Conservation (phyloP, 2,113 vertebrate genomes). For the Larimichthys crocea region DNA sequence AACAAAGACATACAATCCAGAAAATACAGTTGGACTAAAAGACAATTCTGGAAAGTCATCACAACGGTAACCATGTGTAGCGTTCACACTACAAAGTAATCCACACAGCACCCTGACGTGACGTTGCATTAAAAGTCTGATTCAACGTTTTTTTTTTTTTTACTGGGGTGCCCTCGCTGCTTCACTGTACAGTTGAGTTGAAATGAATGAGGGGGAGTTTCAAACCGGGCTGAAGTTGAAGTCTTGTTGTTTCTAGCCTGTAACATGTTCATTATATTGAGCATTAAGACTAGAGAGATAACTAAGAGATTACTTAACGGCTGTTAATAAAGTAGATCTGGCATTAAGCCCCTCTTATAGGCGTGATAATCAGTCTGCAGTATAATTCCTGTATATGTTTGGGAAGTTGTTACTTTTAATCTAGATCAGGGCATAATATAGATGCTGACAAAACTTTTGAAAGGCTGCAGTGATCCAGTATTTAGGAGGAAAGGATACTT, state of each 20-base stretch:
- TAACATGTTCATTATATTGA: neutral
- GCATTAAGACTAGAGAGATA: neutral
- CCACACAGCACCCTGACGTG: neutral
- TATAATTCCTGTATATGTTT: constrained; percentile 8
- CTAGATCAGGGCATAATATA: neutral
- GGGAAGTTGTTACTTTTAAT: constrained; percentile 6
- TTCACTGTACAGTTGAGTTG: neutral
- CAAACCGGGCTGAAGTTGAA: neutral
- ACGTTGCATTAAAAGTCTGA: neutral
- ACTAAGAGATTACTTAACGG: constrained; percentile 2
- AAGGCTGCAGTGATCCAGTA: neutral
- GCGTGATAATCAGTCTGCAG: neutral
- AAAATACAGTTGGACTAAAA: neutral
- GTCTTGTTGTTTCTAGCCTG: neutral
- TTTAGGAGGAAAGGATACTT: neutral
- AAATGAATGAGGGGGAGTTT: neutral
- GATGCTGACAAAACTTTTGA: neutral
- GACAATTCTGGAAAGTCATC: neutral
- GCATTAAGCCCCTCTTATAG: constrained; percentile 6
- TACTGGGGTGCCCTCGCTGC: neutral
- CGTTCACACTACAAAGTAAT: neutral
- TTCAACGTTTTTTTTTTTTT: neutral
- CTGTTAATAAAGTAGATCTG: constrained; percentile 15
- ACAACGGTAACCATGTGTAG: neutral
- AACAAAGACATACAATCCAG: neutral